Base-by-base conservation (phyloP, 2,797 vertebrate genomes). In the Enteromius thamalakanensis region DNA sequence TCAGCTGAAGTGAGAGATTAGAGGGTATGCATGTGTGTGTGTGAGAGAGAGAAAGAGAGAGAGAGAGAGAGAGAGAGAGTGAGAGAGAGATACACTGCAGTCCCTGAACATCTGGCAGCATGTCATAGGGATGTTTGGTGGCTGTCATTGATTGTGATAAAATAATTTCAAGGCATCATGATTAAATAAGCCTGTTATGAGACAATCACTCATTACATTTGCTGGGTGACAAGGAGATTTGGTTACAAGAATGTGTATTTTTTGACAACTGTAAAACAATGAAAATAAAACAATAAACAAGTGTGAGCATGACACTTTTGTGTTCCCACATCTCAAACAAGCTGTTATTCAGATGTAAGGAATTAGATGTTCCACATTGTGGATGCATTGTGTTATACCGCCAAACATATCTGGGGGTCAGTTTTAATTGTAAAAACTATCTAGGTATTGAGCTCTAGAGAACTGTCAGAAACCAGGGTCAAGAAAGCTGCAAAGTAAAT, bases 121-220 rank as follows among this genome's bases (percentile, higher is more conserved):
- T 94, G 92, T 95, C 95, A 93, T 94, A 92, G 96, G 96, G 92
- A 95, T 95, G 95, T 95, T 93, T 91, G 93, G 95, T 96, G 94
- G 94, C 95, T 97, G 97, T 97, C 96, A 97, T 97, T 98, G 97
- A 97, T 97, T 96, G 97, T 97, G 97, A 98, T 98, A 96, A 98
- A 97, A 98, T 98, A 96, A 97, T 98, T 98, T 98, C 97, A 85
- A 97, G 95, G 96, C 96, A 97, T 98, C 96, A 97, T 96, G 95
- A 97, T 96, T 96, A 97, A 98, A 98, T 96, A 96, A 97, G 96
- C 95, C 96, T 94, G 96, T 97, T 98, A 97, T 98, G 94, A 96
- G 95, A 95, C 96, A 93, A 96, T 97, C 95, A 95, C 92, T 93
- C 95, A 94, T 93, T 95, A 94, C 94, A 87, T 90, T 94, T 95